Conservation (phyloP, 2,113 vertebrate species). For the Psilopsiagon aurifrons region DNA sequence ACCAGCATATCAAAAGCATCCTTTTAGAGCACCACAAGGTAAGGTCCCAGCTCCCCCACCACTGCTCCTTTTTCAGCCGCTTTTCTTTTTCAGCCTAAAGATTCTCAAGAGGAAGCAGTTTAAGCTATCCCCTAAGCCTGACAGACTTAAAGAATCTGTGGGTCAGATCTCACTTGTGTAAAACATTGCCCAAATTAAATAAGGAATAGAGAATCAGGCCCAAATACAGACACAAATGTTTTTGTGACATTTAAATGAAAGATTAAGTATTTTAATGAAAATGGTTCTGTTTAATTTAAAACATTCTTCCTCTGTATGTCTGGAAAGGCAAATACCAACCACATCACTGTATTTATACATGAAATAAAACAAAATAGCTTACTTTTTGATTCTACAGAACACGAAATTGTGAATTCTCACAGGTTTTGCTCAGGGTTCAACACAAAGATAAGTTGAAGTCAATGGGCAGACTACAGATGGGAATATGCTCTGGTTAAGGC, state of each 20-base stretch:
- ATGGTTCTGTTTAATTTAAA: not conserved
- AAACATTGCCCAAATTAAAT: not conserved
- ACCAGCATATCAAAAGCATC: not conserved
- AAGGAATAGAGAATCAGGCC: not conserved
- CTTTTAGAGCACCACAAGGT: not conserved
- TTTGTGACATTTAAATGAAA: slow-evolving; percentile 15
- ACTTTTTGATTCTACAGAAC: not conserved
- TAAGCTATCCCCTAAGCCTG: not conserved
- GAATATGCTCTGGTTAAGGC: not conserved
- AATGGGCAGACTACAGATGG: not conserved
- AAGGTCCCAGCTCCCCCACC: not conserved
- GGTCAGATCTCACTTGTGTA: not conserved
- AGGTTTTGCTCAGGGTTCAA: not conserved
- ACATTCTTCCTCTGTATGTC: not conserved
- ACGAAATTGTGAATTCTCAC: not conserved
- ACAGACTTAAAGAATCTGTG: not conserved
- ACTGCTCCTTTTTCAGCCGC: not conserved
- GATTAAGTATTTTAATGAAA: not conserved
- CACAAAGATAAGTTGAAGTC: not conserved
- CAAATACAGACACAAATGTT: not conserved
- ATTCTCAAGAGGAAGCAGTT: not conserved
- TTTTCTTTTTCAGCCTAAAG: not conserved
- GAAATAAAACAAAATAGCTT: not conserved
- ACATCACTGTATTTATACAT: not conserved
- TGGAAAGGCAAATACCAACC: slow-evolving; percentile 21